phyloP scores from a whole-genome alignment of 2,888 invertebrate genomes.

The Sarcophaga caerulescens region DNA sequence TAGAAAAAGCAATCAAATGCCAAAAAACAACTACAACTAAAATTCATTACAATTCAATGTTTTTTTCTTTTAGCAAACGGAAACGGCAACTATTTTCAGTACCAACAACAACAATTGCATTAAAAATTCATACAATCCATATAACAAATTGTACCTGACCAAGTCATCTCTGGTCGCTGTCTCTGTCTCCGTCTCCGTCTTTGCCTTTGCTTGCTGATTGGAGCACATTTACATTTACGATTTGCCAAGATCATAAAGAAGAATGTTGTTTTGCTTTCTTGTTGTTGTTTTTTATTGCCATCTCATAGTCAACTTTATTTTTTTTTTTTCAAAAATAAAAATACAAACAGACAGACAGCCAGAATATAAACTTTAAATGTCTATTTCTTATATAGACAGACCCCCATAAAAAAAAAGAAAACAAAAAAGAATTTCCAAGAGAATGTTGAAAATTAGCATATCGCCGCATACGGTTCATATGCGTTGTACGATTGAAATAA shows the following conservation, averaged over 20 bases:
- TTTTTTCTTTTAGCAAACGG: slow-evolving; percentile 37
- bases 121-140: not conserved
- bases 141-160: not conserved
- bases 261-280: slow-evolving; percentile 55
- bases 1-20: slow-evolving; percentile 14
- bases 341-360: not conserved
- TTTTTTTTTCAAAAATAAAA: slow-evolving; percentile 24
- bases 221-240: slow-evolving; percentile 48
- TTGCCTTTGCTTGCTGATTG: not conserved
- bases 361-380: slow-evolving; percentile 34
- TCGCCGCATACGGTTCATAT: slow-evolving; percentile 54
- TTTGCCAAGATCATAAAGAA: slow-evolving; percentile 55
- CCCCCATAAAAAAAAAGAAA: slow-evolving; percentile 52
- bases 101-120: not conserved
- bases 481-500: not conserved
- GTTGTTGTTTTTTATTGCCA: slow-evolving; percentile 19
- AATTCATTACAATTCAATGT: slow-evolving; percentile 36
- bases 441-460: slow-evolving; percentile 60
- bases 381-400: slow-evolving; percentile 59
- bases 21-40: slow-evolving; percentile 19
- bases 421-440: not conserved
- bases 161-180: not conserved
- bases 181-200: not conserved
- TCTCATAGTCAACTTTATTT: slow-evolving; percentile 4
- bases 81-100: slow-evolving; percentile 28